Evolutionary conservation across 2,113 vertebrate species (phyloP), one percentile per base, ranked within the genome.

Genomic region (Sturnus vulgaris): DNA sequence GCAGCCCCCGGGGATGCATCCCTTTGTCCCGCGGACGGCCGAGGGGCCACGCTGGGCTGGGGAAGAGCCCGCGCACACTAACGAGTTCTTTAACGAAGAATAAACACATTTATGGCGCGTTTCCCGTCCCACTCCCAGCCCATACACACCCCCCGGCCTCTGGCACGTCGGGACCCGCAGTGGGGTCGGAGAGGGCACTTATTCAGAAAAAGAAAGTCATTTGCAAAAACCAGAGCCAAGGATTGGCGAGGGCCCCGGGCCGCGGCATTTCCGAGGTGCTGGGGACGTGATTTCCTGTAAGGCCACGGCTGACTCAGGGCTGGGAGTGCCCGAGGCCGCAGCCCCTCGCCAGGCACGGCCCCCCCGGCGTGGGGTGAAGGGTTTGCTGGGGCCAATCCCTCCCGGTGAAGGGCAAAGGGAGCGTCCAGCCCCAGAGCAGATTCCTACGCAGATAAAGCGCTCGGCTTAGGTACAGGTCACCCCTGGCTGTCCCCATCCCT

Each of bases 21-120:
- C 81, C 93, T 96, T 95, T 92, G 95, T 88, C 94, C 93, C 9
- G 5, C 30, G 15, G 92, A 81, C 93, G 68, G 84, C 55, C 13
- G 11, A 66, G 92, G 61, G 84, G 73, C 33, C 30, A 49, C 2
- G 49, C 52, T 1, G 44, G 82, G 82, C 69, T 56, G 25, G n/a
- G 57, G 52, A 69, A 72, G 37, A 42, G 79, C 68, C 47, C 2
- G 3, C 5, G 17, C 69, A 63, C 33, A 16, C 59, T 61, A 83
- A 94, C 50, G 52, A 93, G 82, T 42, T 73, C 73, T 83, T 92
- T 52, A 92, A 86, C 7, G 47, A 73, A 80, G 86, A 66, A 73
- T 70, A 86, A 95, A 95, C 76, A 88, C 5, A 49, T 83, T 90
- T 90, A 83, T 15, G 64, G 15, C 7, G 79, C 2, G n/a, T 68